Conservation (phyloP, 2,113 vertebrate species). For the Rhinolophus sinicus region DNA sequence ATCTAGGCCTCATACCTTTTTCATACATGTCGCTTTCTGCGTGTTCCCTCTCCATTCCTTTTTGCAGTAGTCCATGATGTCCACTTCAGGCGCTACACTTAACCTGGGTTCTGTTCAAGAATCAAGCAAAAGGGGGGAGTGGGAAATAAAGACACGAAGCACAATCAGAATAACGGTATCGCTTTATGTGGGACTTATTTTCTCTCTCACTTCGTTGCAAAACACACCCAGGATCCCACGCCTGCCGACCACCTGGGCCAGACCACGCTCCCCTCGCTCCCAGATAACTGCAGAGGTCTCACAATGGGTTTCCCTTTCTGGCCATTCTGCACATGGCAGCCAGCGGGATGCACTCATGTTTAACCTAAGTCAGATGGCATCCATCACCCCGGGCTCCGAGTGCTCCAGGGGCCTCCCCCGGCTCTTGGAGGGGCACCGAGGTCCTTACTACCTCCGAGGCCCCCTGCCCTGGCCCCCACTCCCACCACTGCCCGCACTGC, state of each 20-base stretch:
- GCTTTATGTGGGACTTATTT: background rate
- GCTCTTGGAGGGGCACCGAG: background rate
- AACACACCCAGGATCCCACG: background rate
- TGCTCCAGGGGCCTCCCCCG: background rate
- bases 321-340: background rate
- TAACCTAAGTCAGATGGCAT: background rate
- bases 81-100: slow-evolving; percentile 91
- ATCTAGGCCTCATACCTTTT: slow-evolving; percentile 87
- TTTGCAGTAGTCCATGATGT: slow-evolving; percentile 93
- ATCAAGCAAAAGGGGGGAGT: background rate
- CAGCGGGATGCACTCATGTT: background rate
- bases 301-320: background rate
- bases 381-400: background rate
- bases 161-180: background rate
- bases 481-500: background rate
- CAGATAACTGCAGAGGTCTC: background rate
- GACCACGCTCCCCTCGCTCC: background rate
- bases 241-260: background rate
- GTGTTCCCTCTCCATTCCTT: slow-evolving; percentile 96
- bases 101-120: slow-evolving; percentile 84
- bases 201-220: background rate
- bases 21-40: slow-evolving; percentile 91
- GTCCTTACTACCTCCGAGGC: background rate
- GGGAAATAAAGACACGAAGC: background rate
- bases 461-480: background rate